These are phyloP conservation scores for Triplophysa bombifrons DNA, from an alignment of 2,797 vertebrate species.

Conservation along the genomic window DNA sequence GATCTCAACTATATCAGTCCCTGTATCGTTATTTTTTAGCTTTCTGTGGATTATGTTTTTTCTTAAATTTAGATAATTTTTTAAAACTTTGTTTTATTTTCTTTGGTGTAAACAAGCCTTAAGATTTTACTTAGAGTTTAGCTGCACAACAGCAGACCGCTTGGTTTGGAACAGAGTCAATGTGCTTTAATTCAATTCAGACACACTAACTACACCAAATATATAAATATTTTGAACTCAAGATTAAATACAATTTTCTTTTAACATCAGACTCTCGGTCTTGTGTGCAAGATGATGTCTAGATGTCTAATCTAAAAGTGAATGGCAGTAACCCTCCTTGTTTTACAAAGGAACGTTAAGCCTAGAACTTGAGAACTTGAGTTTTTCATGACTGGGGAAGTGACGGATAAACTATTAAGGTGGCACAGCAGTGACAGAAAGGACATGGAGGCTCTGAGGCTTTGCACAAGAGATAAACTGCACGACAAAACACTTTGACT, in stretches of 20 bases:
- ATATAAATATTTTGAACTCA: neutral
- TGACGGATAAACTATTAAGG: constrained; percentile 8
- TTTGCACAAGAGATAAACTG: constrained; percentile 25
- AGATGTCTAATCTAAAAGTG: neutral
- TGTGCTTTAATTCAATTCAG: neutral
- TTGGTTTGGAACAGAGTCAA: neutral
- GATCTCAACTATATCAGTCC: too few relatives aligned
- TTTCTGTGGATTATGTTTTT: too few relatives aligned
- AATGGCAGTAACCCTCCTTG: neutral
- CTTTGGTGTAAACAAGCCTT: too few relatives aligned
- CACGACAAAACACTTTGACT: neutral
- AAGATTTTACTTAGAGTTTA: neutral
- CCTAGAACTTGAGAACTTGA: neutral
- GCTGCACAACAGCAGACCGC: neutral
- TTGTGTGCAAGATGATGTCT: neutral
- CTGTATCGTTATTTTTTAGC: too few relatives aligned
- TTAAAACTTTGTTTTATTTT: too few relatives aligned
- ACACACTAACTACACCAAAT: neutral
- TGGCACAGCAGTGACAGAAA: constrained; percentile 7
- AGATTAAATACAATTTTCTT: neutral
- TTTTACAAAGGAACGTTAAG: neutral
- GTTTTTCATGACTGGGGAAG: neutral
- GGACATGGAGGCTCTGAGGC: neutral
- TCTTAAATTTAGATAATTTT: too few relatives aligned
- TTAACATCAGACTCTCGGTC: neutral